Percentiles rank a stretch among this genome's conserved stretches.
Conservation (phyloP, 2,113 vertebrate species). For the Shinisaurus crocodilurus region DNA sequence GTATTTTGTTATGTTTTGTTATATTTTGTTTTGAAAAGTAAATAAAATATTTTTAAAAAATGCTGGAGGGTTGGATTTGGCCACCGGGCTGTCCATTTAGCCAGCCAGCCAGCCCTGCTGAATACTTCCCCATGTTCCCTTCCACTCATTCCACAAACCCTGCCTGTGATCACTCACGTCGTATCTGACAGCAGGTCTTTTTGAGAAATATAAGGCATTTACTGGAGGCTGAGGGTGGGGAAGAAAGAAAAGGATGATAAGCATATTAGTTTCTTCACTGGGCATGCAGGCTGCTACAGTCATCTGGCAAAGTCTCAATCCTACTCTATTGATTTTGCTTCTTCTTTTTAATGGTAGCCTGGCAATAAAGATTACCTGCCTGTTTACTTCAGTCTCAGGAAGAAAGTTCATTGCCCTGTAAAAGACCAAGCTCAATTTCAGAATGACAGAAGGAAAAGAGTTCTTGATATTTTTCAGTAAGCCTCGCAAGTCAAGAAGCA, state of each 20-base stretch:
- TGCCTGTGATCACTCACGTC: slow-evolving; percentile 1
- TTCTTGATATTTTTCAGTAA: not conserved
- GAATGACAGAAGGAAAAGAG: not conserved
- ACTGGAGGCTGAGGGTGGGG: slow-evolving; percentile 10
- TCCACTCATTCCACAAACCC: not conserved
- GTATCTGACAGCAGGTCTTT: slow-evolving; percentile 28
- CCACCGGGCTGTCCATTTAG: not conserved
- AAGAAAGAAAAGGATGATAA: slow-evolving; percentile 16
- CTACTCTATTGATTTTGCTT: slow-evolving; percentile 35
- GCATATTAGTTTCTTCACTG: slow-evolving; percentile 33
- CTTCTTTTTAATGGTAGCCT: slow-evolving; percentile 47
- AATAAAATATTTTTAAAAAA: too few species aligned
- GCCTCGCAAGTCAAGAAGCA: not conserved
- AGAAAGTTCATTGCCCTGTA: slow-evolving; percentile 11
- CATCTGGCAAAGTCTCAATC: not conserved
- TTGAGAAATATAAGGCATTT: slow-evolving; percentile 38
- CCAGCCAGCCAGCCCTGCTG: not conserved
- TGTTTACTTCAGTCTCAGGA: slow-evolving; percentile 14
- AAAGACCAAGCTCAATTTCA: slow-evolving; percentile 16
- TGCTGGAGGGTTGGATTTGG: not conserved
- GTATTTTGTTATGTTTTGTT: too few species aligned
- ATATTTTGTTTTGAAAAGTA: too few species aligned
- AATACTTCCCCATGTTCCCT: slow-evolving; percentile 29
- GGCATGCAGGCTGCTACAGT: slow-evolving; percentile 26
- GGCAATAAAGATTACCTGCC: slow-evolving; percentile 42